These are phyloP conservation scores for Neomonachus schauinslandi DNA, from an alignment of 2,113 vertebrate species.

Conservation along the genomic window DNA sequence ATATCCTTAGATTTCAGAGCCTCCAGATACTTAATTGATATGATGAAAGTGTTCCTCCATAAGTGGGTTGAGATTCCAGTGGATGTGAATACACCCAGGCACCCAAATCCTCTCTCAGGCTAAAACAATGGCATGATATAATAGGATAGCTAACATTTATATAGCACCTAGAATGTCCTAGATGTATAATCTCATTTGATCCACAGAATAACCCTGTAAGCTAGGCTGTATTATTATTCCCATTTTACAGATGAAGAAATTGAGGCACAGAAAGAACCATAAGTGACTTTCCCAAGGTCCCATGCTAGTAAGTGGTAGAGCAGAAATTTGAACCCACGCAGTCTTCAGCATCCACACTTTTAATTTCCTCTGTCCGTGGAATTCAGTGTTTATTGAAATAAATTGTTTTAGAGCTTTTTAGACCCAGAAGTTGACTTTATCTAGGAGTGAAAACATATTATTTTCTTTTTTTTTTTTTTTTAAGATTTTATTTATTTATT, in stretches of 20 bases:
- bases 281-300: neutral
- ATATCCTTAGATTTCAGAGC: neutral
- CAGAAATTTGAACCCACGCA: neutral
- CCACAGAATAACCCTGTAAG: neutral
- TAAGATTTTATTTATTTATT: too few relatives aligned
- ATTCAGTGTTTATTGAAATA: conserved; percentile 23
- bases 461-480: too few relatives aligned
- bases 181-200: neutral
- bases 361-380: neutral
- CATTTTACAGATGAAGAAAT: neutral
- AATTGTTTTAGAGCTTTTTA: neutral
- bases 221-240: neutral
- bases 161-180: neutral
- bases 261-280: neutral
- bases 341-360: neutral
- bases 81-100: neutral
- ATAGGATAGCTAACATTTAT: neutral
- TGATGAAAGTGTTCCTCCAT: neutral
- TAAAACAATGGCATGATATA: neutral
- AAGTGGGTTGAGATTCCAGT: neutral
- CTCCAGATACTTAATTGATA: neutral
- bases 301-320: neutral
- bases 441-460: neutral
- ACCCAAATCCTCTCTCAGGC: neutral
- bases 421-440: conserved; percentile 3